Evolutionary conservation across 2,888 invertebrate species (phyloP).

Genomic region (Ormyrus nitidulus): DNA sequence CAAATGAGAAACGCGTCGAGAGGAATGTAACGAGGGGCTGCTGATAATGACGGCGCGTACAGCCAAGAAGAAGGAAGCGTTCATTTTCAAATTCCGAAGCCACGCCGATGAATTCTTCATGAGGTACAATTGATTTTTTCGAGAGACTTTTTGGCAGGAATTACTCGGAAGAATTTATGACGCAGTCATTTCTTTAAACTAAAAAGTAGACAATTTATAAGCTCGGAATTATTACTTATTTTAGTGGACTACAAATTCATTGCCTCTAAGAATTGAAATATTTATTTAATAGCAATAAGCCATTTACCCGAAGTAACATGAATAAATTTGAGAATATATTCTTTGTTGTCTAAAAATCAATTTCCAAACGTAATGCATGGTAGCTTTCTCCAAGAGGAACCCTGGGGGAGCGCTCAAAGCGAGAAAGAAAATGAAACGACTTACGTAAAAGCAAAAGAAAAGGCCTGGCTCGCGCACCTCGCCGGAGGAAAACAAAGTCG

Average conservation of each 20-base stretch:
- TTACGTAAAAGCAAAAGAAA: not conserved
- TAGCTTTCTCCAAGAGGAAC: too few species aligned
- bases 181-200: too few species aligned
- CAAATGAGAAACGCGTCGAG: conserved; percentile 7
- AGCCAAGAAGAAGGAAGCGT: not conserved
- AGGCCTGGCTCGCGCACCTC: not conserved
- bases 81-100: conserved; percentile 13
- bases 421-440: not conserved
- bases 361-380: too few species aligned
- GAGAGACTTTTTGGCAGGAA: not conserved
- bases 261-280: too few species aligned
- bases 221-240: too few species aligned
- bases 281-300: too few species aligned
- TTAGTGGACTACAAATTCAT: too few species aligned
- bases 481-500: conserved; percentile 12
- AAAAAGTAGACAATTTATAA: too few species aligned
- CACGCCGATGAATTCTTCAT: not conserved
- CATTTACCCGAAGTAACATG: too few species aligned
- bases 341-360: too few species aligned
- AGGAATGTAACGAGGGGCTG: conserved; percentile 14
- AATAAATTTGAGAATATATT: too few species aligned
- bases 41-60: not conserved
- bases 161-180: not conserved
- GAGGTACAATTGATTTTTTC: not conserved
- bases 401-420: not conserved